phyloP scores from a whole-genome alignment of 2,888 invertebrate genomes.

The Athalia circularis region DNA sequence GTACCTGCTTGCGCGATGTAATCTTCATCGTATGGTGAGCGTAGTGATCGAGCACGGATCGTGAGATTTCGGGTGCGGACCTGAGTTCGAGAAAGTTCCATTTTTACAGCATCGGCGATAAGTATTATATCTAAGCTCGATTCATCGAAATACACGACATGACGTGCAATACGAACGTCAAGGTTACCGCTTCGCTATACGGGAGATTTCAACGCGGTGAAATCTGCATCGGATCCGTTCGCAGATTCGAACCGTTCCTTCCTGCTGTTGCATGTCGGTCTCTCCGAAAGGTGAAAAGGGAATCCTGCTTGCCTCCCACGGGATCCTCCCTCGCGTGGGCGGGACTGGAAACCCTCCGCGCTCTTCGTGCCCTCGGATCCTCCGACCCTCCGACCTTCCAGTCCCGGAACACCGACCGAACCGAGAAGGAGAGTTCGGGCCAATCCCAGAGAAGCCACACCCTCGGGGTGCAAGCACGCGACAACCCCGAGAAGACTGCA shows the following conservation, averaged over 20 bases:
- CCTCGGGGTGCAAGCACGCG: neutral
- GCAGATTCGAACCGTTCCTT: neutral
- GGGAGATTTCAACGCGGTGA: too few relatives aligned
- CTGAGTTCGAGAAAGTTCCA: too few relatives aligned
- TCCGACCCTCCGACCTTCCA: slow-evolving; percentile 16
- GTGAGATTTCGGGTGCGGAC: neutral
- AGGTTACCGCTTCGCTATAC: too few relatives aligned
- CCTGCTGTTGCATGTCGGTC: neutral
- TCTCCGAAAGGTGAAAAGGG: neutral
- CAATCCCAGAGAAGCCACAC: slow-evolving; percentile 30
- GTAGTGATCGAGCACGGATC: neutral
- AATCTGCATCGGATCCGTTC: neutral
- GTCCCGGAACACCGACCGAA: neutral
- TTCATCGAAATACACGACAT: too few relatives aligned
- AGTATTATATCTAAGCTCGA: too few relatives aligned
- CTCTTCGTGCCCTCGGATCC: neutral
- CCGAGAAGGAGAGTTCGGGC: neutral
- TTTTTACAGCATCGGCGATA: too few relatives aligned
- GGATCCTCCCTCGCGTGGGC: slow-evolving; percentile 39
- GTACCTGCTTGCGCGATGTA: neutral
- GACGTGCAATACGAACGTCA: too few relatives aligned
- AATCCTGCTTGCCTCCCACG: neutral
- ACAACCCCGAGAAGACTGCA: neutral
- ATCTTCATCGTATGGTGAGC: neutral
- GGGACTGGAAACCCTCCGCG: neutral